Conservation (phyloP, 2,888 invertebrate species). For the Drosophila falleni region DNA sequence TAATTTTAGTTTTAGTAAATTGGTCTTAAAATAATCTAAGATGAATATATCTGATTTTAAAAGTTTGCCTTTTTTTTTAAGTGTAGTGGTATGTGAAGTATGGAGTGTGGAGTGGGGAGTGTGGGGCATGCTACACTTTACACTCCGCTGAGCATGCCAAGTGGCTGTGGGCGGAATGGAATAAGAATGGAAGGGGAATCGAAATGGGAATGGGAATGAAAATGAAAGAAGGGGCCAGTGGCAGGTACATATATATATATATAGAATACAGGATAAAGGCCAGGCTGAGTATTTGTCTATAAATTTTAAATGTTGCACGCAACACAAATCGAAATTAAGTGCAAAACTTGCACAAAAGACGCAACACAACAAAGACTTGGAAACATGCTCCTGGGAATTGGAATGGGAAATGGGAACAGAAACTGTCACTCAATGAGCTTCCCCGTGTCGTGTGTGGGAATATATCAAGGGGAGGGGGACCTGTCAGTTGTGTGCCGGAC, state of each 20-base stretch:
- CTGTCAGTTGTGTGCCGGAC: constrained; percentile 24
- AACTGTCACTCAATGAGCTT: constrained; percentile 36
- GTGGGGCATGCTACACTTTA: constrained; percentile 65
- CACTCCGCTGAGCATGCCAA: constrained; percentile 79
- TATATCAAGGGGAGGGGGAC: neutral
- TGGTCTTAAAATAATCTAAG: too few relatives aligned
- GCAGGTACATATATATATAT: constrained; percentile 17
- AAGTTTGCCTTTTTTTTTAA: too few relatives aligned
- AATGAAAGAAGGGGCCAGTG: neutral
- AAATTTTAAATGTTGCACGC: constrained; percentile 80
- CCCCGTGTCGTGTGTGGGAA: neutral
- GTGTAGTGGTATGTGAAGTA: neutral
- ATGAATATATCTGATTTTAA: too few relatives aligned
- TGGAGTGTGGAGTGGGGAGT: constrained; percentile 4
- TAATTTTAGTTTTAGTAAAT: too few relatives aligned
- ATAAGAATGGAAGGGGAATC: neutral
- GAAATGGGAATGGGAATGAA: neutral
- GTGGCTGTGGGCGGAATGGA: constrained; percentile 54
- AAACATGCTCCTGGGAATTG: constrained; percentile 1
- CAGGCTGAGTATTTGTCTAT: constrained; percentile 70
- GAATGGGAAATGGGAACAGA: constrained; percentile 13
- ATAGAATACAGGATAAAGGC: constrained; percentile 19
- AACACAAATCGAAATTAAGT: constrained; percentile 77
- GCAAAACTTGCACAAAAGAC: constrained; percentile 56
- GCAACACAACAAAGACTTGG: constrained; percentile 2